phyloP scores from a whole-genome alignment of 2,113 vertebrate species.

The Albula goreensis region DNA sequence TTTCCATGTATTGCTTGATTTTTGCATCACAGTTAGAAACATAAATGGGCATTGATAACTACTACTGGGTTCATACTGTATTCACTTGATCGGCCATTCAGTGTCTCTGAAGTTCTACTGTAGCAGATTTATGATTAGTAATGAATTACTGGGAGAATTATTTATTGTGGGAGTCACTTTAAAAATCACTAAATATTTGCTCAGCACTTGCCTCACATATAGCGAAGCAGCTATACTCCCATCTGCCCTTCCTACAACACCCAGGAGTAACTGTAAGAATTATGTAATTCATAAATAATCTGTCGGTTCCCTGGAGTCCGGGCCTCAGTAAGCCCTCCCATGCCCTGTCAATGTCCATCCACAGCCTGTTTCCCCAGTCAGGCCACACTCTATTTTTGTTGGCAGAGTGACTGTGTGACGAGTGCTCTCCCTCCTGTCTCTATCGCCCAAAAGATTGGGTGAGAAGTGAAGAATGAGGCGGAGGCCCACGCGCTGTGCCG shows the following conservation, averaged over 20 bases:
- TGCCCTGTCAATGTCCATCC: conserved; percentile 41
- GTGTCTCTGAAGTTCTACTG: too few species aligned
- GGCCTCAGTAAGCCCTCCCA: background rate
- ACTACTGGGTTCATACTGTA: too few species aligned
- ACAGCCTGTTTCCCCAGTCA: conserved; percentile 57
- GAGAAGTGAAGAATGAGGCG: conserved; percentile 43
- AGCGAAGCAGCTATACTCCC: conserved; percentile 25
- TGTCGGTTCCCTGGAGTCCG: conserved; percentile 39
- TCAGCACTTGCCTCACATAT: conserved; percentile 30
- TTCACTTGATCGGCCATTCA: too few species aligned
- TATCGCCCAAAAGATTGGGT: conserved; percentile 55
- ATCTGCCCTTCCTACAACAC: conserved; percentile 37
- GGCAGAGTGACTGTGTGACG: conserved; percentile 34
- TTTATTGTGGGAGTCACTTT: too few species aligned
- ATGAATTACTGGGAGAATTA: too few species aligned
- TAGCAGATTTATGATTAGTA: too few species aligned
- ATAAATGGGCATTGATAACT: too few species aligned
- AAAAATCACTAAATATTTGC: conserved; percentile 5
- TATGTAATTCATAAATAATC: conserved; percentile 28
- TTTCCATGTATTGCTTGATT: too few species aligned
- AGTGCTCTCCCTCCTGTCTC: conserved; percentile 33
- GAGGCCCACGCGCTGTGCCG: background rate
- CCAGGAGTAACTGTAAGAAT: conserved; percentile 39
- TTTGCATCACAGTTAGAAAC: too few species aligned
- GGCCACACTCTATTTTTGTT: conserved; percentile 63